Evolutionary conservation across 2,113 vertebrate species (phyloP).

Genomic region (Menura novaehollandiae): DNA sequence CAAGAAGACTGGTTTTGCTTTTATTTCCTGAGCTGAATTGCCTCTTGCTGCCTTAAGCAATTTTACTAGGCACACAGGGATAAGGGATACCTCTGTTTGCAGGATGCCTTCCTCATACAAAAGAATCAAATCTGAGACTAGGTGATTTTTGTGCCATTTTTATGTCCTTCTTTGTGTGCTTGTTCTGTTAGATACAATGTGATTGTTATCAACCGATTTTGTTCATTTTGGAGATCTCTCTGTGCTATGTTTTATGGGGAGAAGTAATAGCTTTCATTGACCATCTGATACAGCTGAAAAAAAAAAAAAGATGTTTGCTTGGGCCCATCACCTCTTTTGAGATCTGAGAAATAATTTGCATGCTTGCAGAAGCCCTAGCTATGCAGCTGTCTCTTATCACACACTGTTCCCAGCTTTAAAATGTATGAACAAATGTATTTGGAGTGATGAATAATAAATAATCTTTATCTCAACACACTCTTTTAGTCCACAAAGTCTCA

Average conservation of each 20-base stretch:
- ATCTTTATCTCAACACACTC: slow-evolving; percentile 2
- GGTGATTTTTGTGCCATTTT: background rate
- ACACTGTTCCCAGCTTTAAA: slow-evolving; percentile 16
- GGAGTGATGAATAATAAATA: slow-evolving; percentile 51
- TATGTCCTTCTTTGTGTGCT: background rate
- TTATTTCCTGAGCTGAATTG: background rate
- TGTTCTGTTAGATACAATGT: background rate
- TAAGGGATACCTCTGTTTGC: background rate
- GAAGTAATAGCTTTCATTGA: background rate
- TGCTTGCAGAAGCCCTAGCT: background rate
- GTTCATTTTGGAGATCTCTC: background rate
- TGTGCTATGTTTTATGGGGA: background rate
- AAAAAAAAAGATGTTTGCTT: background rate
- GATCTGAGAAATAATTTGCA: slow-evolving; percentile 18
- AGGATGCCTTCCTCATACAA: background rate
- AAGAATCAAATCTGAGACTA: background rate
- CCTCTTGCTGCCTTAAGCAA: background rate
- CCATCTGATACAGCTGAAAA: background rate
- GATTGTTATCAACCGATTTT: background rate
- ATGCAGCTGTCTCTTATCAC: slow-evolving; percentile 44
- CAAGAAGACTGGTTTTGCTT: background rate
- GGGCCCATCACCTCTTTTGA: background rate
- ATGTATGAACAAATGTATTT: slow-evolving; percentile 51
- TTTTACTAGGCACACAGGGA: background rate
- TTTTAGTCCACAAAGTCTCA: background rate